phyloP scores from a whole-genome alignment of 2,113 vertebrate genomes.

The Alligator mississippiensis region DNA sequence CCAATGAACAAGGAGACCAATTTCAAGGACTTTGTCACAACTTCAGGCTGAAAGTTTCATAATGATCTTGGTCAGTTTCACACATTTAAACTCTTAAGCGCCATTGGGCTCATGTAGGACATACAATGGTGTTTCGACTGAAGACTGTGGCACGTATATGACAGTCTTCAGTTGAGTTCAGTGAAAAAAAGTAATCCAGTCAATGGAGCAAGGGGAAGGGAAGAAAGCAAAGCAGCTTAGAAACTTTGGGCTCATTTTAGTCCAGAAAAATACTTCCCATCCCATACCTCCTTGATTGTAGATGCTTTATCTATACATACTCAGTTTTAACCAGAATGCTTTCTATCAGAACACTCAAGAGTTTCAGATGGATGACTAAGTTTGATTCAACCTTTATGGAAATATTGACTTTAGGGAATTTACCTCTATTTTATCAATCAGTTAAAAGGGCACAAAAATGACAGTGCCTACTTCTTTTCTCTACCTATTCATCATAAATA shows the following conservation, averaged over 20 bases:
- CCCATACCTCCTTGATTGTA: background rate
- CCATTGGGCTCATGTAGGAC: background rate
- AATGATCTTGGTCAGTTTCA: background rate
- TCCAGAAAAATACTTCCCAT: background rate
- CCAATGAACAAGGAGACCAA: background rate
- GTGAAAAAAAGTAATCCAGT: background rate
- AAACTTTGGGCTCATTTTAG: background rate
- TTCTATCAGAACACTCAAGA: background rate
- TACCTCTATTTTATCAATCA: background rate
- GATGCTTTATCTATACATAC: background rate
- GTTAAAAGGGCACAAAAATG: background rate
- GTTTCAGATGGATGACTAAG: background rate
- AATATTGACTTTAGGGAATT: background rate
- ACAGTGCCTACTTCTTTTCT: background rate
- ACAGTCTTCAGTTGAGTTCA: background rate
- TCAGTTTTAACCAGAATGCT: background rate
- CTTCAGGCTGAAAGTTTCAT: background rate
- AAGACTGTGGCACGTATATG: background rate
- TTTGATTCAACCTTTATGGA: background rate
- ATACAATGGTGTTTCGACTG: background rate
- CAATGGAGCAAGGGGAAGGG: background rate
- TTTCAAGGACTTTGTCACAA: background rate
- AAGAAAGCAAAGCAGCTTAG: background rate
- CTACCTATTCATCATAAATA: background rate
- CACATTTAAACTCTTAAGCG: background rate